Base-by-base conservation (phyloP, 1,140 invertebrate genomes). In the Antheraea pernyi region DNA sequence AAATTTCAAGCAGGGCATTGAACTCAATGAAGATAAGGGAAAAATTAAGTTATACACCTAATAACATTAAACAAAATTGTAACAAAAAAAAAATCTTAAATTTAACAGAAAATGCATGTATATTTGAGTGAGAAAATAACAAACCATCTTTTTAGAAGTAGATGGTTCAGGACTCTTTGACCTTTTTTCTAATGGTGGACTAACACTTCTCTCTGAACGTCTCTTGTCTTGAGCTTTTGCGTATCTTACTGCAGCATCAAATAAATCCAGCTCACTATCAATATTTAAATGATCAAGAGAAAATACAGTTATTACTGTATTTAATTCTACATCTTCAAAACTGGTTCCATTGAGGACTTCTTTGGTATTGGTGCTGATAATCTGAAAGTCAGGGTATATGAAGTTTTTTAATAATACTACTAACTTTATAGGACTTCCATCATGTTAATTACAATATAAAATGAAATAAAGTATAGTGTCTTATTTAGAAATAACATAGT, bases 261-360 rank as follows among this genome's bases (percentile, higher is more conserved):
- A 97, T 13, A 97, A 80, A 75, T 96, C 95, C 66, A 96, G 82
- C 88, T 97, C 97, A 0, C 95, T 96, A 68, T 94, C 93, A 48
- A 97, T 94, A 78, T 95, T 95, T 10, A 97, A 84, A 60, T 94
- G 92, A 18, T 96, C 94, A 71, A 96, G 94, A 39, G 96, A 95
- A 63, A 97, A 94, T 39, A 97, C 94, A 6, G 95, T 95, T 46
- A 96, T 92, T 9, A 98, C 84, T 0, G 96, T 97, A 18, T 93
- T 94, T 2, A 95, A 80, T 74, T 96, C 96, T 5, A 96, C 94
- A 66, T 97, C 96, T 67, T 95, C 93, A 91, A 97, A 97, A 74
- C 95, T 95, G 19, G 94, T 91, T 83, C 97, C 95, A 39, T 93
- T 94, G 10, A 98, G 79, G 0, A 97, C 95, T 74, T 97, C 95